phyloP scores from a whole-genome alignment of 30 jellyfish, hydroid and myxozoan species.

The Euphysa ruthae region DNA sequence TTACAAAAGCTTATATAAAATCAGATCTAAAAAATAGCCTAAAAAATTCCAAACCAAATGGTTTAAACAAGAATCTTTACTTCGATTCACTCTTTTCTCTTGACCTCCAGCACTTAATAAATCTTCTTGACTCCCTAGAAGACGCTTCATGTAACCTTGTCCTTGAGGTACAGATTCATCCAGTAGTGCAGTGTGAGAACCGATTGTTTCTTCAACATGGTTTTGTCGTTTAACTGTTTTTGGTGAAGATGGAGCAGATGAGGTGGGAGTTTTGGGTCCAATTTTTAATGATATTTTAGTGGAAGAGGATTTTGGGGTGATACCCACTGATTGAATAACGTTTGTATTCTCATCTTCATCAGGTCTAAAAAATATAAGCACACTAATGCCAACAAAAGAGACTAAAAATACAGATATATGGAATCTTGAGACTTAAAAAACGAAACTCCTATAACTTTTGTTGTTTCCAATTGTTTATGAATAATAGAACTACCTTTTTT shows the following conservation, averaged over 20 bases:
- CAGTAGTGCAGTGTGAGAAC: background rate
- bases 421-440: too few relatives aligned
- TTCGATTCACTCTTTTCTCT: background rate
- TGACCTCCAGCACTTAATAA: background rate
- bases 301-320: background rate
- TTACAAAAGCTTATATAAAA: too few relatives aligned
- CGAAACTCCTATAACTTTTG: too few relatives aligned
- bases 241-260: conserved; percentile 31
- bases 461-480: too few relatives aligned
- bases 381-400: too few relatives aligned
- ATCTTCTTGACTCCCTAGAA: conserved; percentile 15
- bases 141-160: conserved; percentile 24
- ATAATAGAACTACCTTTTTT: too few relatives aligned
- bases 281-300: background rate
- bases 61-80: too few relatives aligned
- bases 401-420: too few relatives aligned
- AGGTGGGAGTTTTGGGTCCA: background rate
- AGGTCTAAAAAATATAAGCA: too few relatives aligned
- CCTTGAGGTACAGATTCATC: conserved; percentile 22
- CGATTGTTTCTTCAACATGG: background rate
- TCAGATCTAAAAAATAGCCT: too few relatives aligned
- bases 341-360: conserved; percentile 4
- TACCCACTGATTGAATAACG: background rate
- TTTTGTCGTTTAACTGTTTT: background rate
- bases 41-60: too few relatives aligned